Percentiles rank a stretch among this genome's conserved stretches.
Conservation (phyloP, 1,140 invertebrate species). For the Platyura marginata region DNA sequence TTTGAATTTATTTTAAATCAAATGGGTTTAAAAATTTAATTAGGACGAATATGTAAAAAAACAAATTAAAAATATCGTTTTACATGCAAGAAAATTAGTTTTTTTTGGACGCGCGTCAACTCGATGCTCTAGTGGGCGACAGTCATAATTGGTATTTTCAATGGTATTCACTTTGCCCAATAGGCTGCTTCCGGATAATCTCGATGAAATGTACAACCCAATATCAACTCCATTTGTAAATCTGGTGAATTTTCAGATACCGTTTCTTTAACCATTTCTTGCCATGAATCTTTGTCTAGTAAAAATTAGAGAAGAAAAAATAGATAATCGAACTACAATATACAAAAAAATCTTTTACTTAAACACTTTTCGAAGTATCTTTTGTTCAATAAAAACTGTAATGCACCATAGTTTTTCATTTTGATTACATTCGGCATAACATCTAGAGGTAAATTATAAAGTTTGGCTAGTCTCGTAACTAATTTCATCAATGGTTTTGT, state of each 20-base stretch:
- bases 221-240: conserved; percentile 33
- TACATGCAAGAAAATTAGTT: no score
- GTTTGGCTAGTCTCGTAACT: conserved; percentile 34
- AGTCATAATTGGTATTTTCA: no score
- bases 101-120: no score
- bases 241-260: conserved; percentile 25
- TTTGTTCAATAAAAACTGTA: conserved; percentile 40
- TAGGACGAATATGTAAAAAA: no score
- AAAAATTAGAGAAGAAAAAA: no score
- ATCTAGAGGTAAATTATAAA: conserved; percentile 33
- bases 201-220: conserved; percentile 23
- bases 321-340: no score
- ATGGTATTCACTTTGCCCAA: conserved; percentile 36
- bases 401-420: conserved; percentile 34
- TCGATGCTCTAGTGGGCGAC: no score
- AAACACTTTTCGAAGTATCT: conserved; percentile 36
- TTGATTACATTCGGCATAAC: conserved; percentile 37
- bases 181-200: conserved; percentile 33
- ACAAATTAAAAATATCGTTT: no score
- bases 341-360: no score
- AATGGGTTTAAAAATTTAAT: no score
- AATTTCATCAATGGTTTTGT: conserved; percentile 35
- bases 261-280: conserved; percentile 40
- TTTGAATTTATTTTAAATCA: no score
- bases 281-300: conserved; percentile 29